Evolutionary conservation across 2,797 vertebrate species (phyloP), one percentile per base, ranked within the genome.

Genomic region (Lepus townsendii): DNA sequence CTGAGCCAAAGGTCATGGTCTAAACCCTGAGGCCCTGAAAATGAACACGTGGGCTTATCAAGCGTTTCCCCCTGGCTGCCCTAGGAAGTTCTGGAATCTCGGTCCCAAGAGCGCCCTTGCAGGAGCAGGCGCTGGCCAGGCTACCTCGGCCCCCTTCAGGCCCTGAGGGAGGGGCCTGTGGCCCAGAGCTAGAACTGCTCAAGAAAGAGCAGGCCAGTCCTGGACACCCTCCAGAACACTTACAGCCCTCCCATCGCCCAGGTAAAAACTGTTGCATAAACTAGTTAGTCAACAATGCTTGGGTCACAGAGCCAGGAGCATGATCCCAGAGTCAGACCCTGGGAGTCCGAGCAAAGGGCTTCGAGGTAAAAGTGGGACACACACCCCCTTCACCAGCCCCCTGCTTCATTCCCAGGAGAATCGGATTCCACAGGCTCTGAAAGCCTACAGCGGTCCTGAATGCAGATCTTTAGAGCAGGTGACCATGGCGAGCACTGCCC

Each of bases 1-100:
- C 27, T 0, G 12, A 95, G 19, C 86, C 92, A 95, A 91, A 95
- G 94, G 85, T 95, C 83, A 63, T 60, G 52, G 87, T 91, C 88
- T 79, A 83, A 94, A 78, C 80, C 35, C 75, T 17, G 24, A 83
- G 62, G 88, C 42, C 52, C 52, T 24, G 7, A 38, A 50, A 90
- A 65, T 9, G 38, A 94, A 65, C 32, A 72, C 0, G 2, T 12
- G 87, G 68, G 65, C 76, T 78, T n/a, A 52, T 62, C 30, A 54
- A 90, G 26, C 22, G 14, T 50, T 73, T 86, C 47, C 77, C 77
- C 83, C 47, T 63, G 57, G 42, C 62, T 90, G 26, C 11, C 20
- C 27, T 3, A 14, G 68, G 20, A 82, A 11, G 54, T 47, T 78
- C 50, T 7, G 12, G 27, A 69, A 32, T 30, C 82, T 68, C 69